phyloP scores from a whole-genome alignment of 2,797 vertebrate species.

The Neosilurus hyrtlii region DNA sequence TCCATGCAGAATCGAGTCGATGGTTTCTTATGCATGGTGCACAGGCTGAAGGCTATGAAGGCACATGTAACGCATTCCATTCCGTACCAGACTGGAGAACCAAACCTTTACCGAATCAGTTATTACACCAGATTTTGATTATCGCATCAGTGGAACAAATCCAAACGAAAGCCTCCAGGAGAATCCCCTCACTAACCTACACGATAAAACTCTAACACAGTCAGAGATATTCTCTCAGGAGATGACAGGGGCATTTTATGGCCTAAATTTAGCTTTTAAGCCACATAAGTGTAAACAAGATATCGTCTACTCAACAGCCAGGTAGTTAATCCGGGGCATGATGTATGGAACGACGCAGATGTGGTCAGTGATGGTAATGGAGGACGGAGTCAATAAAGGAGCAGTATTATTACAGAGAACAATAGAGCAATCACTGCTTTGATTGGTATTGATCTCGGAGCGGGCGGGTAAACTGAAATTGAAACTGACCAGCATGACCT shows the following conservation, averaged over 20 bases:
- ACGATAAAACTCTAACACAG: conserved; percentile 6
- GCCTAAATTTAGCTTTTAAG: conserved; percentile 41
- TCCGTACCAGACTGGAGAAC: conserved; percentile 21
- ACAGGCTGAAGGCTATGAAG: neutral
- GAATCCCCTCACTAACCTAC: neutral
- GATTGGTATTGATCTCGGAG: conserved; percentile 74
- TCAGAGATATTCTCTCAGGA: conserved; percentile 12
- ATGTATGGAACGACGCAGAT: conserved; percentile 51
- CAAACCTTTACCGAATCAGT: conserved; percentile 3
- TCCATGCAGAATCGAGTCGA: no score
- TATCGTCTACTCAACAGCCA: conserved; percentile 44
- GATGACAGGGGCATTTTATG: conserved; percentile 36
- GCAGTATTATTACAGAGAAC: conserved; percentile 62
- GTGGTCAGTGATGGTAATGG: conserved; percentile 52
- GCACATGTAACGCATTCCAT: conserved; percentile 6
- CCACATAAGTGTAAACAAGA: conserved; percentile 44
- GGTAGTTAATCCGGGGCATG: conserved; percentile 43
- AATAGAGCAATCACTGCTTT: conserved; percentile 73
- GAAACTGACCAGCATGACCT: conserved; percentile 53
- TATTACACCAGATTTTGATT: neutral
- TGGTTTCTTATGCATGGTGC: no score
- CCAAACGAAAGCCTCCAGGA: conserved; percentile 1
- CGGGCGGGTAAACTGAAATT: conserved; percentile 49
- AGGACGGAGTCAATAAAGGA: conserved; percentile 54
- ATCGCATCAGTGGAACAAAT: neutral